Percentiles rank a stretch among this genome's conserved stretches.
phyloP scores from a whole-genome alignment of 2,888 invertebrate genomes.

The Sesia bembeciformis region DNA sequence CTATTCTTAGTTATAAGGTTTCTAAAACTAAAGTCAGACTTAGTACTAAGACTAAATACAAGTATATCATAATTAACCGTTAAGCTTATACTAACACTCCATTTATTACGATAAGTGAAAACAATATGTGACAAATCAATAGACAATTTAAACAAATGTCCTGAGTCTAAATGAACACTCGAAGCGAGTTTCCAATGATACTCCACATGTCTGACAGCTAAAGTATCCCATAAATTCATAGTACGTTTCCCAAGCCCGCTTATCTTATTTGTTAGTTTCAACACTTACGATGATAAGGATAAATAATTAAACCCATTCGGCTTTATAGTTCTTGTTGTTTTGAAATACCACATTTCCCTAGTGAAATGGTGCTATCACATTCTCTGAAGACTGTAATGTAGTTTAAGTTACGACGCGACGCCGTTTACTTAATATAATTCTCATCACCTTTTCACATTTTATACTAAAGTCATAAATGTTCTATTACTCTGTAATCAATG shows the following conservation, averaged over 20 bases:
- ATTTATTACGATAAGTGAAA: too few relatives aligned
- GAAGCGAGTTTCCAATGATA: conserved; percentile 6
- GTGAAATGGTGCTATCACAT: neutral
- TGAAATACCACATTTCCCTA: neutral
- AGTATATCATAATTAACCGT: too few relatives aligned
- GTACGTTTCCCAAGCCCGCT: neutral
- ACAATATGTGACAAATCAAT: too few relatives aligned
- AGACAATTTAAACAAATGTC: too few relatives aligned
- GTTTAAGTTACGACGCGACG: neutral
- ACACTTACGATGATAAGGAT: neutral
- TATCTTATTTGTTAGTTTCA: neutral
- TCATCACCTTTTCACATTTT: neutral
- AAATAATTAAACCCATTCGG: neutral
- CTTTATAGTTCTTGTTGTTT: neutral
- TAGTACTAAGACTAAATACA: too few relatives aligned
- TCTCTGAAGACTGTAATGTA: neutral
- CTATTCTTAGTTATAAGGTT: too few relatives aligned
- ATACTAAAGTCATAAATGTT: too few relatives aligned
- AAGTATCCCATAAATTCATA: neutral
- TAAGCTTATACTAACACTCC: too few relatives aligned
- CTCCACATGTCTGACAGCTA: too few relatives aligned
- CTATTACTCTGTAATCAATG: too few relatives aligned
- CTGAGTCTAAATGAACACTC: too few relatives aligned
- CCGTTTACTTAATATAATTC: neutral
- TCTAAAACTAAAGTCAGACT: too few relatives aligned